Evolutionary conservation across 53 echinoderm and acorn worm species (phyloP).

Genomic region (Paracentrotus lividus): DNA sequence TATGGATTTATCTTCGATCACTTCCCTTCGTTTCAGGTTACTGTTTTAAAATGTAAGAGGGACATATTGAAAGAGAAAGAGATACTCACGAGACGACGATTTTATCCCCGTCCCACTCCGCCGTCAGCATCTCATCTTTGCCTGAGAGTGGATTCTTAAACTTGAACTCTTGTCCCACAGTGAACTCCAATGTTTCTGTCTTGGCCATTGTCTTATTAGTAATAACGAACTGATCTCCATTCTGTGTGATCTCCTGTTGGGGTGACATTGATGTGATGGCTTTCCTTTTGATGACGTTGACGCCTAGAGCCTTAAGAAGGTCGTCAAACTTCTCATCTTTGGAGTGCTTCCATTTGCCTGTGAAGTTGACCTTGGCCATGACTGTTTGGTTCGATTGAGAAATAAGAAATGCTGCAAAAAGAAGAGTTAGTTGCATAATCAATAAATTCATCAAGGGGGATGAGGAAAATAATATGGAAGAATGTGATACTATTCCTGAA

Average conservation of each 20-base stretch:
- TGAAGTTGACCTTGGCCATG: constrained; percentile 73
- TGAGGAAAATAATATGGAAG: too few relatives aligned
- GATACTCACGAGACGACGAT: constrained; percentile 71
- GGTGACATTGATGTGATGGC: constrained; percentile 65
- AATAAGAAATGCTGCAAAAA: not conserved
- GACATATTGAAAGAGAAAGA: not conserved
- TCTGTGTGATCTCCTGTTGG: constrained; percentile 74
- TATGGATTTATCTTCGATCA: too few relatives aligned
- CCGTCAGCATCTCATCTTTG: constrained; percentile 64
- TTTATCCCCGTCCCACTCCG: constrained; percentile 76
- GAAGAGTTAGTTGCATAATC: too few relatives aligned
- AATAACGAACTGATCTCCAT: constrained; percentile 74
- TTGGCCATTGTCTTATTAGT: constrained; percentile 60
- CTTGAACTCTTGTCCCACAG: constrained; percentile 69
- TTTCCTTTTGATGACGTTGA: constrained; percentile 72
- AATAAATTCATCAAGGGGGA: too few relatives aligned
- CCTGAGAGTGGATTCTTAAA: constrained; percentile 75
- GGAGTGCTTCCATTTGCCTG: constrained; percentile 70
- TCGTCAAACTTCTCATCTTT: constrained; percentile 67
- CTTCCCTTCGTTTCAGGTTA: too few relatives aligned
- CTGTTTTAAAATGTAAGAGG: too few relatives aligned
- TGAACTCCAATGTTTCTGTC: constrained; percentile 63
- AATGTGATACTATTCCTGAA: too few relatives aligned
- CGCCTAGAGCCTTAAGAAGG: constrained; percentile 68
- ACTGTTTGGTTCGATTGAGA: not conserved